Evolutionary conservation across 2,888 invertebrate genomes (phyloP).

Genomic region (Tanaodytes sp.): DNA sequence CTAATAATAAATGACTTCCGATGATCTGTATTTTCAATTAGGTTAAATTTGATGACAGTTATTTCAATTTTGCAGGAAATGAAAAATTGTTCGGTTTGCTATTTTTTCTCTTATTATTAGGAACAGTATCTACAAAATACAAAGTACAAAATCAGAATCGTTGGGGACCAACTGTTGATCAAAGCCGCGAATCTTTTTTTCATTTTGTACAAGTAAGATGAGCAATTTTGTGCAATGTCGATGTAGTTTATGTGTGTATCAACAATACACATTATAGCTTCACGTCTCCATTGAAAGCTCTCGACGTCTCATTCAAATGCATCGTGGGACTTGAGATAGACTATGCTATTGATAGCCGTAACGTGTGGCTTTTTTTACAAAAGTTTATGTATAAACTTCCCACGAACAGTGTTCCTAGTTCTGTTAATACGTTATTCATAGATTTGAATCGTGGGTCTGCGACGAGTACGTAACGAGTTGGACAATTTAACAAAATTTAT

Average conservation of each 20-base stretch:
- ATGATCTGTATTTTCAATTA: background rate
- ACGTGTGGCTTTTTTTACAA: constrained; percentile 15
- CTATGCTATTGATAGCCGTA: constrained; percentile 10
- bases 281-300: constrained; percentile 1
- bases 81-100: constrained; percentile 8
- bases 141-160: constrained; percentile 16
- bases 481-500: no score
- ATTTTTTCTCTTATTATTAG: constrained; percentile 18
- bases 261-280: background rate
- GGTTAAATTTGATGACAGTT: background rate
- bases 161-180: constrained; percentile 25
- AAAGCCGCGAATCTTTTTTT: no score
- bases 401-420: background rate
- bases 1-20: background rate
- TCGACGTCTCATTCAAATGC: constrained; percentile 7
- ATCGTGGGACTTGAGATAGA: background rate
- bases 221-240: no score
- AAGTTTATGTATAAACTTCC: constrained; percentile 5
- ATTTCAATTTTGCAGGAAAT: constrained; percentile 17
- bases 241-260: background rate
- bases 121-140: constrained; percentile 1
- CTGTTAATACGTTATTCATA: constrained; percentile 9
- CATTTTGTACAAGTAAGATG: constrained; percentile 12
- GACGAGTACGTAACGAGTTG: no score
- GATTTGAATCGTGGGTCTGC: constrained; percentile 24